Percentiles rank a stretch among this genome's conserved stretches.
These are phyloP conservation scores for Zosterops borbonicus DNA, from an alignment of 2,113 vertebrate genomes.

Conservation along the genomic window DNA sequence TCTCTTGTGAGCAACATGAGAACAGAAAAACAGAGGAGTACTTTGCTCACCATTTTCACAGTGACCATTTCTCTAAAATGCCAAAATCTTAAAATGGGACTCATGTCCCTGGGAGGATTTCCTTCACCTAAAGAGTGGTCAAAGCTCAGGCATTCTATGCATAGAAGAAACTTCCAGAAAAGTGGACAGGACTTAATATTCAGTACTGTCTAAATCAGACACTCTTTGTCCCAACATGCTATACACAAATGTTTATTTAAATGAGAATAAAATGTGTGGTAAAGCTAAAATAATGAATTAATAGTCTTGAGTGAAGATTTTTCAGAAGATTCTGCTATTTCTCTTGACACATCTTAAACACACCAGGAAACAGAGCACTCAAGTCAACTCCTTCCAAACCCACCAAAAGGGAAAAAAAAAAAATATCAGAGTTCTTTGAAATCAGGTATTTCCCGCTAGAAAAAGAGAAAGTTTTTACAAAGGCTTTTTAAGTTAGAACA, in stretches of 20 bases:
- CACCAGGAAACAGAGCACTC: background rate
- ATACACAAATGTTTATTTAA: background rate
- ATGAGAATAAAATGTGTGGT: background rate
- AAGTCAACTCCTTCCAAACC: background rate
- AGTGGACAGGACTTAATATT: background rate
- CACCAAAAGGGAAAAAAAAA: background rate
- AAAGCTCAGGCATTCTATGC: background rate
- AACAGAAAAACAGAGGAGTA: background rate
- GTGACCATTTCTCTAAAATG: background rate
- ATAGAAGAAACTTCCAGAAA: background rate
- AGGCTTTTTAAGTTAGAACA: background rate
- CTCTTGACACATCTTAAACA: background rate
- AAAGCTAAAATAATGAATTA: background rate
- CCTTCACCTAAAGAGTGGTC: background rate
- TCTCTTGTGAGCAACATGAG: background rate
- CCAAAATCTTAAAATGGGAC: background rate
- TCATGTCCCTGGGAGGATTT: background rate
- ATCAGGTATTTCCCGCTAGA: background rate
- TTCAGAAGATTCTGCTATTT: background rate
- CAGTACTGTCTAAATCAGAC: background rate
- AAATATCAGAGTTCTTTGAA: background rate
- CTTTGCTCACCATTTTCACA: background rate
- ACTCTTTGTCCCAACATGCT: background rate
- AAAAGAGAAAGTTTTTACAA: background rate
- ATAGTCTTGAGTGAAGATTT: background rate